These are phyloP conservation scores for Graphium colonna DNA, from an alignment of 2,888 invertebrate genomes.

Conservation along the genomic window DNA sequence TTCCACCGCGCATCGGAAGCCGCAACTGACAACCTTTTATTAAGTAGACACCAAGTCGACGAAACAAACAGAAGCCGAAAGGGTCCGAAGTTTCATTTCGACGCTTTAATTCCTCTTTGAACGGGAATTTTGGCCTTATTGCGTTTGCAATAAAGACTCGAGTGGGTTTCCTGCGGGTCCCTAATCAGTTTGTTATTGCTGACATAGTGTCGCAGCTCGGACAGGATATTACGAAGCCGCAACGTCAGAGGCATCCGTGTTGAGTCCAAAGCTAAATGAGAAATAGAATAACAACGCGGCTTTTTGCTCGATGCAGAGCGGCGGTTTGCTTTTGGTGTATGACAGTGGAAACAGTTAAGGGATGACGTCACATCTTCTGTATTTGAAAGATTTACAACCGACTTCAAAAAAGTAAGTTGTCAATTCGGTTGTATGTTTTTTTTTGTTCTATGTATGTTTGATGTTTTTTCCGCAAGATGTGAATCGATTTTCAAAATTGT, in stretches of 20 bases:
- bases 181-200: slow-evolving; percentile 36
- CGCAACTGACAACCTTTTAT: slow-evolving; percentile 34
- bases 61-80: slow-evolving; percentile 48
- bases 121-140: slow-evolving; percentile 62
- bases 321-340: slow-evolving; percentile 2
- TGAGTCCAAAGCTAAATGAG: slow-evolving; percentile 63
- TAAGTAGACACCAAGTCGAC: slow-evolving; percentile 52
- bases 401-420: too few species aligned
- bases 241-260: slow-evolving; percentile 64
- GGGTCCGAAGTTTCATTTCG: slow-evolving; percentile 61
- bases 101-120: slow-evolving; percentile 66
- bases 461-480: too few species aligned
- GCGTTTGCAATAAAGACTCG: slow-evolving; percentile 68
- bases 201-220: slow-evolving; percentile 44
- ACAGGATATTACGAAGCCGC: slow-evolving; percentile 75
- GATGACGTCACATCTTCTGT: background rate
- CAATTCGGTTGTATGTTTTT: too few species aligned
- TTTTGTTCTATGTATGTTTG: too few species aligned
- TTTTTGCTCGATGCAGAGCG: slow-evolving; percentile 22
- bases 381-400: too few species aligned
- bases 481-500: too few species aligned
- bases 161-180: slow-evolving; percentile 36
- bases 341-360: background rate
- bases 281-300: slow-evolving; percentile 50
- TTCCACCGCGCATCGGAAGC: slow-evolving; percentile 10